Conservation (phyloP, 2,797 vertebrate species). For the Melopsittacus undulatus region DNA sequence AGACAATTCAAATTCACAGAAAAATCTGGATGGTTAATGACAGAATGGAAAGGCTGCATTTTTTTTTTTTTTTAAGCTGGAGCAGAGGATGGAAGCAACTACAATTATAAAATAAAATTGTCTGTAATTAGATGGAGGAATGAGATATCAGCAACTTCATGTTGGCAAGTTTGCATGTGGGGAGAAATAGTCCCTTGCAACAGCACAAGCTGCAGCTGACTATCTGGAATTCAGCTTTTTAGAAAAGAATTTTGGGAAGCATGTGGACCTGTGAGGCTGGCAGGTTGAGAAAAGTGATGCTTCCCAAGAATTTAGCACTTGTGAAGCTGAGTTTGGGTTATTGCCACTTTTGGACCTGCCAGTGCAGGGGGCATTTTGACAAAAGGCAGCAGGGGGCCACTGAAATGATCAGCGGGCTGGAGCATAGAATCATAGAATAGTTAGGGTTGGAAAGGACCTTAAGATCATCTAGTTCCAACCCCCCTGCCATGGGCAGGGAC, state of each 20-base stretch:
- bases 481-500: too few species aligned
- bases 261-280: accelerated
- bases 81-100: neutral
- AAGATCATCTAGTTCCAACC: too few species aligned
- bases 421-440: too few species aligned
- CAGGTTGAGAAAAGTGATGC: neutral
- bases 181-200: neutral
- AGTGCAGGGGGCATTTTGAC: neutral
- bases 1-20: neutral
- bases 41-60: neutral
- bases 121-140: neutral
- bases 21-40: neutral
- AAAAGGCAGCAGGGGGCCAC: neutral
- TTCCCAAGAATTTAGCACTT: neutral
- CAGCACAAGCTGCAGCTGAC: neutral
- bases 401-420: neutral
- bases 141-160: neutral
- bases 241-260: neutral
- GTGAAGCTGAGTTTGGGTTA: neutral
- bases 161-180: neutral
- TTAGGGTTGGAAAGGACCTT: too few species aligned
- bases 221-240: neutral
- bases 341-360: neutral
- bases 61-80: neutral
- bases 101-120: neutral